These are phyloP conservation scores for Tadarida brasiliensis DNA, from an alignment of 2,797 vertebrate species.

Conservation along the genomic window DNA sequence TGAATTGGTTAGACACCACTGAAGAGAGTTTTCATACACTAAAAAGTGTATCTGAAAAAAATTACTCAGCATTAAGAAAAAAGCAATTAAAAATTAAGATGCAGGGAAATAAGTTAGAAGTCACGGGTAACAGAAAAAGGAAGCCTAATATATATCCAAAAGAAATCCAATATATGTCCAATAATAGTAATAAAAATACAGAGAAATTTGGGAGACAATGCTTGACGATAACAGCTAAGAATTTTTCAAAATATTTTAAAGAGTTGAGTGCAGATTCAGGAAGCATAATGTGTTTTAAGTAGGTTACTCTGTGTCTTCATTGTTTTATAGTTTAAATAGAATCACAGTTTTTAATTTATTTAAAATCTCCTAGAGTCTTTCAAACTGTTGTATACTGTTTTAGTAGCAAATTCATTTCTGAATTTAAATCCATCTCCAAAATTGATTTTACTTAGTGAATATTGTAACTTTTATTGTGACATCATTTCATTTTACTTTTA, in stretches of 20 bases:
- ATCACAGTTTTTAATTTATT: neutral
- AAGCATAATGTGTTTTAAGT: neutral
- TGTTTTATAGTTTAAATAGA: neutral
- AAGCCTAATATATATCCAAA: neutral
- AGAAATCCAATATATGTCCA: neutral
- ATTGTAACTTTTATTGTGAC: neutral
- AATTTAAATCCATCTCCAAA: neutral
- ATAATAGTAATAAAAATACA: neutral
- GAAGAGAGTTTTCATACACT: constrained; percentile 9
- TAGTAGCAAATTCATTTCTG: neutral
- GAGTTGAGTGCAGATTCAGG: neutral
- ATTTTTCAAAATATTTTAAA: neutral
- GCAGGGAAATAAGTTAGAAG: neutral
- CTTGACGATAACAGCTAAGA: neutral
- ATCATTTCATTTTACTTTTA: neutral
- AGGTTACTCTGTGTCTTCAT: neutral
- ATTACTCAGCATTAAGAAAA: neutral
- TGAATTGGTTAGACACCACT: neutral
- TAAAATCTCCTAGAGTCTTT: neutral
- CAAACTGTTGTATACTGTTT: neutral
- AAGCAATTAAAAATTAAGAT: neutral
- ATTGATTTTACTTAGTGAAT: neutral
- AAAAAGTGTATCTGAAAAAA: neutral
- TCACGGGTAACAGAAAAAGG: neutral
- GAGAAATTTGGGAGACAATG: neutral